Conservation (phyloP, 2,113 vertebrate genomes). For the Ciconia maguari region DNA sequence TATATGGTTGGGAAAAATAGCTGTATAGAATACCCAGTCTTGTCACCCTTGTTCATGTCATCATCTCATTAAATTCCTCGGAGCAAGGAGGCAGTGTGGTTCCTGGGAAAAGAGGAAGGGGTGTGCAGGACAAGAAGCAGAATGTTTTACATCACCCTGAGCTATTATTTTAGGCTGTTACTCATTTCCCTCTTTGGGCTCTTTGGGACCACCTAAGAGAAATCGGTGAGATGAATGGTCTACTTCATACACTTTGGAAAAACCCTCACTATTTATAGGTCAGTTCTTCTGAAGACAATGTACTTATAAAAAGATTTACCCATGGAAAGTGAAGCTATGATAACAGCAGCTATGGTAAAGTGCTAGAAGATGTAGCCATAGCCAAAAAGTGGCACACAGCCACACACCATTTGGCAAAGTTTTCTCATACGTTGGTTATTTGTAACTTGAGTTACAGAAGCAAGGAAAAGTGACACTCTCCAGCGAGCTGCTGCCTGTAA, state of each 20-base stretch:
- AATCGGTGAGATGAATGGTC: background rate
- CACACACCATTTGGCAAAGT: background rate
- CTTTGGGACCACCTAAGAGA: background rate
- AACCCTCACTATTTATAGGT: background rate
- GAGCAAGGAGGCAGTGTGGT: background rate
- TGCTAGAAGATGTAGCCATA: background rate
- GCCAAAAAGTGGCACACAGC: background rate
- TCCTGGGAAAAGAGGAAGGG: background rate
- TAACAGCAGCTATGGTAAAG: background rate
- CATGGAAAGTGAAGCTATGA: background rate
- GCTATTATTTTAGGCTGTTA: background rate
- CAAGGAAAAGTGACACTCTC: background rate
- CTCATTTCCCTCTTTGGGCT: background rate
- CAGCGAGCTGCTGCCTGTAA: background rate
- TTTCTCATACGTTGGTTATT: background rate
- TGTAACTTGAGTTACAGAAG: conserved; percentile 16
- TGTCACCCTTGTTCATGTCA: background rate
- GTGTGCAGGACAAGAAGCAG: conserved; percentile 1
- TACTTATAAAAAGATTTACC: background rate
- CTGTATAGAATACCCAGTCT: background rate
- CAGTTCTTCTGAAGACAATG: background rate
- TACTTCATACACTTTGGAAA: background rate
- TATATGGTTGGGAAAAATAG: background rate
- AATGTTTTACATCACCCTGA: background rate
- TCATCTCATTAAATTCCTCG: background rate